Conservation (phyloP, 2,888 invertebrate species). For the Aquatica leii region DNA sequence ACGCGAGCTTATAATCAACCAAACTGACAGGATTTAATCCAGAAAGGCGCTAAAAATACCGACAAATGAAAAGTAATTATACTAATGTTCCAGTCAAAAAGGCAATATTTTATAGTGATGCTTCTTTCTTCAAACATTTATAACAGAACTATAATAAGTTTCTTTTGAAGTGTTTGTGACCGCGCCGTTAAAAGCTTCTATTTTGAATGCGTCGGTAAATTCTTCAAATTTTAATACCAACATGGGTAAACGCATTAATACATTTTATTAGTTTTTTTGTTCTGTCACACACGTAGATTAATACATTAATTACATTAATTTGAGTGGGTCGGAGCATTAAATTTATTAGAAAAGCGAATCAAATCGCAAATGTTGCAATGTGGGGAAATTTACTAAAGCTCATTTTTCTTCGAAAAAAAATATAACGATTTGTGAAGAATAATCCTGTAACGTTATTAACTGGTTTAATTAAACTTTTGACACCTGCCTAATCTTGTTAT, state of each 20-base stretch:
- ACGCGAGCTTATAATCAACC: slow-evolving; percentile 4
- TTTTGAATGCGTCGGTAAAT: slow-evolving; percentile 26
- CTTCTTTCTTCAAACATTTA: slow-evolving; percentile 34
- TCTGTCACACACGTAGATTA: too few relatives aligned
- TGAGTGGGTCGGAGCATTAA: too few relatives aligned
- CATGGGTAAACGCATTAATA: too few relatives aligned
- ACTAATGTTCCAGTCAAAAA: slow-evolving; percentile 31
- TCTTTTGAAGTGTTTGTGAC: slow-evolving; percentile 28
- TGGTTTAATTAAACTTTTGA: slow-evolving; percentile 48
- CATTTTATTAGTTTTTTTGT: too few relatives aligned
- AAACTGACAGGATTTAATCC: slow-evolving; percentile 11
- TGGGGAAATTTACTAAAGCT: slow-evolving; percentile 22
- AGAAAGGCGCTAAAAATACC: slow-evolving; percentile 20
- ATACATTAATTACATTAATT: too few relatives aligned
- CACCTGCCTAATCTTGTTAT: slow-evolving; percentile 49
- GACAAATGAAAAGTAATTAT: slow-evolving; percentile 32
- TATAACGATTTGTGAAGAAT: slow-evolving; percentile 34
- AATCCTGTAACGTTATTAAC: slow-evolving; percentile 42
- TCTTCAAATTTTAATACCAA: slow-evolving; percentile 27
- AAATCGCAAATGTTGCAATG: too few relatives aligned
- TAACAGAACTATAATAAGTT: slow-evolving; percentile 33
- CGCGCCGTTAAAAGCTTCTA: slow-evolving; percentile 26
- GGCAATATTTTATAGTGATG: slow-evolving; percentile 31
- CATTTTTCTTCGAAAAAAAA: too few relatives aligned
- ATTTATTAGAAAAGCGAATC: too few relatives aligned